Evolutionary conservation across 2,888 invertebrate genomes (phyloP).

Genomic region (Sminthurides aquaticus): DNA sequence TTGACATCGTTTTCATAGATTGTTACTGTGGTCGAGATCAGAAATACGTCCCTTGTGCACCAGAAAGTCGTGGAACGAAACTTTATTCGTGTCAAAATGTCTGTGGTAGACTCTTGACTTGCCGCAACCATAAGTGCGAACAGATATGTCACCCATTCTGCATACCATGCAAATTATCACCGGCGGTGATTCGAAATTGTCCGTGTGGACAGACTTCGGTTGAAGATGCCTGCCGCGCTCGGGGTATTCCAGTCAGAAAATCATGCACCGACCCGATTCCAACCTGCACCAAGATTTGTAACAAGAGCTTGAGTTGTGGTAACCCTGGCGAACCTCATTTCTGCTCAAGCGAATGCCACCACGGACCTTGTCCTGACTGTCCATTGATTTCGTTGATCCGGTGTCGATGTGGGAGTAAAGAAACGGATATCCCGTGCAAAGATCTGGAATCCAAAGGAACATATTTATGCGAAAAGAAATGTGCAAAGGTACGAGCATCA

Average conservation of each 20-base stretch:
- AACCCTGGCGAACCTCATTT: slow-evolving; percentile 59
- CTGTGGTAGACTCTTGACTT: slow-evolving; percentile 49
- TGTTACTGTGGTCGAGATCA: slow-evolving; percentile 65
- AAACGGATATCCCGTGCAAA: slow-evolving; percentile 68
- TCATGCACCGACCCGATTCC: slow-evolving; percentile 75
- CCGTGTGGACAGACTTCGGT: slow-evolving; percentile 66
- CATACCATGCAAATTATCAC: slow-evolving; percentile 57
- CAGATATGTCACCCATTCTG: slow-evolving; percentile 63
- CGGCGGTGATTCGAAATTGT: slow-evolving; percentile 59
- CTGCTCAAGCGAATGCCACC: slow-evolving; percentile 62
- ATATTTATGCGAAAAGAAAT: slow-evolving; percentile 78
- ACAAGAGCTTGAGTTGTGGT: slow-evolving; percentile 62
- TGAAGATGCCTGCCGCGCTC: slow-evolving; percentile 47
- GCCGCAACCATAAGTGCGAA: slow-evolving; percentile 59
- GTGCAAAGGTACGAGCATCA: slow-evolving; percentile 66
- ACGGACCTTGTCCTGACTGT: slow-evolving; percentile 70
- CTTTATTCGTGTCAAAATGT: slow-evolving; percentile 57
- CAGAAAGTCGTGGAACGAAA: slow-evolving; percentile 49
- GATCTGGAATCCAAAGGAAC: slow-evolving; percentile 65
- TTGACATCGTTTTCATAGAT: too few species aligned
- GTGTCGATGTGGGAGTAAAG: slow-evolving; percentile 80
- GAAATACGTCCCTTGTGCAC: slow-evolving; percentile 58
- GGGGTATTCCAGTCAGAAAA: slow-evolving; percentile 49
- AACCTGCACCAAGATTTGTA: slow-evolving; percentile 62
- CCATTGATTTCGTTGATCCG: slow-evolving; percentile 63